Conservation (phyloP, 1,140 invertebrate species). For the Drosophila grimshawi region DNA sequence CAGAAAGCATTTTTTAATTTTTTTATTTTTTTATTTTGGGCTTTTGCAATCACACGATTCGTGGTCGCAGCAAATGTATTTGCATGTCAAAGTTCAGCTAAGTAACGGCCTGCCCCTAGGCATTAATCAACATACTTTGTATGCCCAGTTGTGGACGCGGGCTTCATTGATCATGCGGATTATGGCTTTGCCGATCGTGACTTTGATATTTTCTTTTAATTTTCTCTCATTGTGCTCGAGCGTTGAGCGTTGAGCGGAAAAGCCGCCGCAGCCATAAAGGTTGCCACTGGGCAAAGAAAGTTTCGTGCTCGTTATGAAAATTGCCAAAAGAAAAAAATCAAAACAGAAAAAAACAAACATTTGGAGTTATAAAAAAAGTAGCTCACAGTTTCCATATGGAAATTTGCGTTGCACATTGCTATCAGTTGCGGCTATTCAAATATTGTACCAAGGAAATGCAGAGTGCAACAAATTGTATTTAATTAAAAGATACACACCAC, state of each 20-base stretch:
- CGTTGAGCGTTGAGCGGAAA: slow-evolving; percentile 14
- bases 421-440: slow-evolving; percentile 4
- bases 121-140: slow-evolving; percentile 72
- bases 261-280: slow-evolving; percentile 46
- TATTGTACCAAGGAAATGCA: slow-evolving; percentile 12
- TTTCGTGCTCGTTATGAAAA: slow-evolving; percentile 59
- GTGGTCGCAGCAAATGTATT: slow-evolving; percentile 12
- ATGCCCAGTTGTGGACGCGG: slow-evolving; percentile 25
- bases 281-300: slow-evolving; percentile 66
- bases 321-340: slow-evolving; percentile 32
- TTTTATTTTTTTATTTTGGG: background rate
- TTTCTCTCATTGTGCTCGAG: slow-evolving; percentile 62
- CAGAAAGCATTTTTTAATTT: background rate
- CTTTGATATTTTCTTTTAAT: slow-evolving; percentile 78
- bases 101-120: slow-evolving; percentile 25
- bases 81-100: slow-evolving; percentile 65
- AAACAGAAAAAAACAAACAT: slow-evolving; percentile 3
- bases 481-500: slow-evolving; percentile 22
- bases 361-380: slow-evolving; percentile 4
- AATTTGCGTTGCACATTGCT: background rate
- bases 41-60: slow-evolving; percentile 36
- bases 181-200: slow-evolving; percentile 73
- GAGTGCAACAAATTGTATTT: slow-evolving; percentile 17
- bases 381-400: slow-evolving; percentile 10
- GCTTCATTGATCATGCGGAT: slow-evolving; percentile 71